Base-by-base conservation (phyloP, 2,888 invertebrate species). In the Trichopoda pennipes region DNA sequence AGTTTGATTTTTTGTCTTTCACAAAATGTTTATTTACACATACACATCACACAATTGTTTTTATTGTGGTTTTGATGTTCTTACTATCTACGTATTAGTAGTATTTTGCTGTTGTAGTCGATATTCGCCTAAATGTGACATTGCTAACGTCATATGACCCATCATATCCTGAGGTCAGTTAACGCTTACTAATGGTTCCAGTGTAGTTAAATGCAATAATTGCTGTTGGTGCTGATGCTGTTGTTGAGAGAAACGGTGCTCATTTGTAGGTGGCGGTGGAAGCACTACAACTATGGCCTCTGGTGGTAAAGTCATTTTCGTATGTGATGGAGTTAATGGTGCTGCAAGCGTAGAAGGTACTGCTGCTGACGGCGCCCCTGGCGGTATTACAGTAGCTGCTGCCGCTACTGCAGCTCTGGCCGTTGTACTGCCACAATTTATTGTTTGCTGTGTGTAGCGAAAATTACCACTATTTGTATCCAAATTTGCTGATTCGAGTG, bases 171-270 rank as follows among this genome's bases (percentile, higher is more conserved):
- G 86, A 85, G 89, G 89, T 89, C 90, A 89, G 87, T 89, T 89
- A 73, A 89, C 89, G 85, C 89, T 89, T 85, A 89, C 89, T 87
- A 89, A 85, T 58, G 89, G 90, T 85, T 89, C 89, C 82, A 87
- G 85, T 80, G 85, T 73, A 77, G 83, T 81, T 80, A 84, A 77
- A 83, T 84, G 85, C 82, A 85, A 63, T 69, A 85, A 76, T 58
- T 84, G 80, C 44, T 88, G 87, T 84, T 88, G 86, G 76, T 87
- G 81, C 6, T 19, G 3, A 7, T 79, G 73, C 8, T 72, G 68
- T 32, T 76, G 84, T 14, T 79, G 75, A 3, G 85, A 84, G 78
- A 63, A 75, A 32, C 21, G 58, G 21, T 76, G 78, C 21, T 87
- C 77, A 86, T 85, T 85, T 85, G 84, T 85, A 74, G 84, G 86